Evolutionary conservation across 1,140 invertebrate species (phyloP).

Genomic region (Drosophila arizonae): DNA sequence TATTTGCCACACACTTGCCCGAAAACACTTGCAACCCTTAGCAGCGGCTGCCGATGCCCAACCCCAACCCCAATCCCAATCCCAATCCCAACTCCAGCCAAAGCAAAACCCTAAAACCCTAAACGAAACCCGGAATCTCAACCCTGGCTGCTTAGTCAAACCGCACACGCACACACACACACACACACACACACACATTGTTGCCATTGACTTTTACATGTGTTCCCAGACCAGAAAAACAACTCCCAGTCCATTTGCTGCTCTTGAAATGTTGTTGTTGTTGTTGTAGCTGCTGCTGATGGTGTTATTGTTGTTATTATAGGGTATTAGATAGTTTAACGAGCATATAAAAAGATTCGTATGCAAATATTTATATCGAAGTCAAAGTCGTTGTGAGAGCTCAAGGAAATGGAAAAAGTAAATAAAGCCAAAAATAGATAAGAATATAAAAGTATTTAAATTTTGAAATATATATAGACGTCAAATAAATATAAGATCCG

Average conservation of each 20-base stretch:
- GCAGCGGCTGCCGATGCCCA: background rate
- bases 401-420: no score
- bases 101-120: background rate
- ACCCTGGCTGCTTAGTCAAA: constrained; percentile 37
- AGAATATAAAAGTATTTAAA: no score
- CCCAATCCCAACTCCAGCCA: background rate
- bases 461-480: no score
- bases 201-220: constrained; percentile 75
- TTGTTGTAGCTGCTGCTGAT: background rate
- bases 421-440: no score
- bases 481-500: no score
- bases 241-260: constrained; percentile 1
- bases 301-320: constrained; percentile 23
- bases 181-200: constrained; percentile 60
- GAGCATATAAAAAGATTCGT: background rate
- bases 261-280: constrained; percentile 10
- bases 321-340: constrained; percentile 16
- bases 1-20: constrained; percentile 65
- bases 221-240: constrained; percentile 36
- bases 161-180: constrained; percentile 60
- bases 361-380: constrained; percentile 22
- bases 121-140: background rate
- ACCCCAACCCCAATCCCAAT: no score
- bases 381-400: background rate
- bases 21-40: constrained; percentile 35